Percentiles rank a stretch among this genome's conserved stretches.
Conservation (phyloP, 2,888 invertebrate species). For the Catotricha subobsoleta region DNA sequence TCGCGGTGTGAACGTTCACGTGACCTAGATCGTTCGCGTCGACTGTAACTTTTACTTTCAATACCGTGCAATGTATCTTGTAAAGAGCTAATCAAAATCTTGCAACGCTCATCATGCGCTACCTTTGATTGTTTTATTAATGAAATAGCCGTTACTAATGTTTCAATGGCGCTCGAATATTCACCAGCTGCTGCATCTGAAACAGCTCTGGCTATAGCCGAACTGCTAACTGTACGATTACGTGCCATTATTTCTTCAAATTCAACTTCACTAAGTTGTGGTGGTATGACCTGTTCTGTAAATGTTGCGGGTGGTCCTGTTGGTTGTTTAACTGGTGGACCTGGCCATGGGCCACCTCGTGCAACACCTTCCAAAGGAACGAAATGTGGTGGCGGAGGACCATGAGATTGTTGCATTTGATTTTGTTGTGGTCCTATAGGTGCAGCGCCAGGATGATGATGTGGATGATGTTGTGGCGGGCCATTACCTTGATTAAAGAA, state of each 20-base stretch:
- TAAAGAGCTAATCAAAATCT: conserved; percentile 88
- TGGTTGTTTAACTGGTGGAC: conserved; percentile 25
- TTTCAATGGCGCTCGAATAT: conserved; percentile 96
- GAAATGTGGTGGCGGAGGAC: conserved; percentile 47
- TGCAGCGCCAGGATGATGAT: conserved; percentile 21
- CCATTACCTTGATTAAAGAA: conserved; percentile 62
- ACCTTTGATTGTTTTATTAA: conserved; percentile 94
- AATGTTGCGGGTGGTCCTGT: conserved; percentile 18
- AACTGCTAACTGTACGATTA: conserved; percentile 92
- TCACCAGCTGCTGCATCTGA: conserved; percentile 96
- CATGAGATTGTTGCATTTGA: conserved; percentile 34
- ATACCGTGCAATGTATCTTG: conserved; percentile 95
- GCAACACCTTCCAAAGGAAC: conserved; percentile 44
- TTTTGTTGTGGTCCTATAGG: conserved; percentile 28
- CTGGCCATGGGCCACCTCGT: conserved; percentile 44
- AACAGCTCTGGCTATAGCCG: conserved; percentile 92
- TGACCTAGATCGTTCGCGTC: conserved; percentile 40
- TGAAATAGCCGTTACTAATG: conserved; percentile 94
- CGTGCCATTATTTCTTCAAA: conserved; percentile 97
- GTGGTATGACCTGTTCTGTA: conserved; percentile 33
- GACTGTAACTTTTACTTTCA: conserved; percentile 90
- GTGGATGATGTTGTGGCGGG: conserved; percentile 30
- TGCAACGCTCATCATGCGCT: conserved; percentile 78
- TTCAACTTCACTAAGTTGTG: conserved; percentile 73
- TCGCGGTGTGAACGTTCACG: conserved; percentile 29